Conservation (phyloP, 2,113 vertebrate genomes). For the Ictidomys tridecemlineatus region DNA sequence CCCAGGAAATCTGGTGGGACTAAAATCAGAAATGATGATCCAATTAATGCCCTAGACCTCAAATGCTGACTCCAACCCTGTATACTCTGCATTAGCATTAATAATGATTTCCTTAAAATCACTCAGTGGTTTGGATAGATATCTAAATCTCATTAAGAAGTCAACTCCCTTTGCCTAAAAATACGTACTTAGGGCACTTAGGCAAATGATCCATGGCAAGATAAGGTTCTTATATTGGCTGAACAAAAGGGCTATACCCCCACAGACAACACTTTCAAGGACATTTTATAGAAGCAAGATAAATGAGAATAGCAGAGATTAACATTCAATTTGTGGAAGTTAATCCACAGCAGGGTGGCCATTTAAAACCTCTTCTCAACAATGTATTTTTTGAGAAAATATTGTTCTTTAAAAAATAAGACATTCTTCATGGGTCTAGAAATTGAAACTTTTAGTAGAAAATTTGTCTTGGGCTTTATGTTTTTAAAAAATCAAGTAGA, state of each 20-base stretch:
- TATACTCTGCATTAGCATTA: slow-evolving; percentile 29
- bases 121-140: slow-evolving; percentile 55
- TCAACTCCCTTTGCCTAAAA: slow-evolving; percentile 68
- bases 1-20: slow-evolving; percentile 67
- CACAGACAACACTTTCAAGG: not conserved
- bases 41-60: slow-evolving; percentile 65
- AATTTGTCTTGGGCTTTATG: slow-evolving; percentile 8
- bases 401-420: slow-evolving; percentile 17
- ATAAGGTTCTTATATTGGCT: not conserved
- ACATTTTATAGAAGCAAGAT: slow-evolving; percentile 13
- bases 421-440: not conserved
- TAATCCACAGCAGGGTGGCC: not conserved
- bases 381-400: not conserved
- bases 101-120: slow-evolving; percentile 65
- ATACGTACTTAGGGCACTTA: slow-evolving; percentile 51
- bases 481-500: slow-evolving; percentile 15
- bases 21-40: slow-evolving; percentile 78
- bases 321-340: slow-evolving; percentile 36
- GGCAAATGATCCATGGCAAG: slow-evolving; percentile 18
- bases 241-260: not conserved
- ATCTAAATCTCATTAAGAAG: slow-evolving; percentile 52
- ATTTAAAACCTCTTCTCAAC: not conserved
- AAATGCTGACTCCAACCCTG: slow-evolving; percentile 66
- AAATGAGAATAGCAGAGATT: slow-evolving; percentile 18
- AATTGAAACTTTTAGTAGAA: slow-evolving; percentile 44